Percentiles rank a stretch among this genome's conserved stretches.
Conservation (phyloP, 1,140 invertebrate species). For the Lepeophtheirus salmonis region DNA sequence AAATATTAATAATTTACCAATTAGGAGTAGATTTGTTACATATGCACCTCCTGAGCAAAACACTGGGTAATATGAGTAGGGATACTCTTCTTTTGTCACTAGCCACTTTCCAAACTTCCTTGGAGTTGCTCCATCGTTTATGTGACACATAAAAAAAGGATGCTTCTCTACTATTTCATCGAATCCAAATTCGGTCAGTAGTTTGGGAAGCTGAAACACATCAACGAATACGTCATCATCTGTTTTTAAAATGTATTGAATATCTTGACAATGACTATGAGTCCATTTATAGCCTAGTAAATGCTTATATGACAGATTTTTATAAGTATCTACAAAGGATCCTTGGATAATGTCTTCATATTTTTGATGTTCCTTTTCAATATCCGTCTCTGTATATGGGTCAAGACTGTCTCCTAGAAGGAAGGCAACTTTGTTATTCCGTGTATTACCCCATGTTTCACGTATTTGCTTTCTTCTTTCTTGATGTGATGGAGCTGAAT, state of each 20-base stretch:
- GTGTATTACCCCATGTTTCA: background rate
- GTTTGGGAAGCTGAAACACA: conserved; percentile 27
- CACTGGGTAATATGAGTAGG: conserved; percentile 24
- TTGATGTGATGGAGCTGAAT: background rate
- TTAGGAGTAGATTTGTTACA: background rate
- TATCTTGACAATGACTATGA: conserved; percentile 26
- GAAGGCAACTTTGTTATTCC: background rate
- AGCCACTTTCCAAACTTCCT: conserved; percentile 27
- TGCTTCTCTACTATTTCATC: conserved; percentile 18
- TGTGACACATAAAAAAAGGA: conserved; percentile 25
- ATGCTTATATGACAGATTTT: conserved; percentile 31
- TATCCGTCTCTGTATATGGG: background rate
- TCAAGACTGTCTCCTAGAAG: background rate
- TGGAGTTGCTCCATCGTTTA: conserved; percentile 24
- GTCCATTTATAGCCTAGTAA: conserved; percentile 32
- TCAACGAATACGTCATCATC: conserved; percentile 35
- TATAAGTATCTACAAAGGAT: conserved; percentile 29
- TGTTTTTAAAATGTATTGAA: conserved; percentile 30
- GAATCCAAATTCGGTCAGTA: conserved; percentile 22
- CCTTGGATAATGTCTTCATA: conserved; percentile 27
- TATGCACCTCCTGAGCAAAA: conserved; percentile 30
- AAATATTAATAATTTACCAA: background rate
- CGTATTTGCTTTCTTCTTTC: background rate
- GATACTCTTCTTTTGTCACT: conserved; percentile 25
- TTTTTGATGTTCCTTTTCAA: conserved; percentile 20